These are phyloP conservation scores for Orthonyx spaldingii DNA, from an alignment of 2,113 vertebrate genomes.

Conservation along the genomic window DNA sequence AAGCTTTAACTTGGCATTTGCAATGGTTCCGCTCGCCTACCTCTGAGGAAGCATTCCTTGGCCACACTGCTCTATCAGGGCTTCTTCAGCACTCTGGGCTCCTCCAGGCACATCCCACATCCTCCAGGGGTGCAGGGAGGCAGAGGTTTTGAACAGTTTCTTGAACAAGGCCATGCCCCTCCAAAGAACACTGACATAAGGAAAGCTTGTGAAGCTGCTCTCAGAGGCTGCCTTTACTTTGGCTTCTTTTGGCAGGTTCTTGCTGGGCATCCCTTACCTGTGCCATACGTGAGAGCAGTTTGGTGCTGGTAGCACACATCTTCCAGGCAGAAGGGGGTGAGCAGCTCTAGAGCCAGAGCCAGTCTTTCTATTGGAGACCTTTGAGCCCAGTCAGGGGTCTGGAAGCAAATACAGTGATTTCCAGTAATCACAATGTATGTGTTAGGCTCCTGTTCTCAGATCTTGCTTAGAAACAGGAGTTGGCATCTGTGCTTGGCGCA, in stretches of 20 bases:
- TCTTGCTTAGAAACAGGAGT: background rate
- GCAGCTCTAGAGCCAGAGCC: background rate
- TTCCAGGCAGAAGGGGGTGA: accelerated
- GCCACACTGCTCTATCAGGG: background rate
- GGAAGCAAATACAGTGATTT: background rate
- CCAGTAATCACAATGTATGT: background rate
- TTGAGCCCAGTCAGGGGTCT: background rate
- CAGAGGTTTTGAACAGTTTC: background rate
- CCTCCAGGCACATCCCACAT: background rate
- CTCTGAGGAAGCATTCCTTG: background rate
- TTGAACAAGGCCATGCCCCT: background rate
- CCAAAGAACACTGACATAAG: accelerated
- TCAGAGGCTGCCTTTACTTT: background rate
- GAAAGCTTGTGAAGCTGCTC: background rate
- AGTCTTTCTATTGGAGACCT: background rate
- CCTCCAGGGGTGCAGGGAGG: background rate
- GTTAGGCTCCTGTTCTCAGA: background rate
- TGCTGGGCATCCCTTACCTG: background rate
- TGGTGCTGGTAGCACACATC: background rate
- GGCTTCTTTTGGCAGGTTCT: background rate
- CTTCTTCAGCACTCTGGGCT: background rate
- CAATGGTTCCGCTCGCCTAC: accelerated
- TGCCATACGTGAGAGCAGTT: background rate
- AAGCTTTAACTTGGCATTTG: background rate
- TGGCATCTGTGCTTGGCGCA: background rate